Conservation (phyloP, 2,888 invertebrate genomes). For the Campopleginae sp. region DNA sequence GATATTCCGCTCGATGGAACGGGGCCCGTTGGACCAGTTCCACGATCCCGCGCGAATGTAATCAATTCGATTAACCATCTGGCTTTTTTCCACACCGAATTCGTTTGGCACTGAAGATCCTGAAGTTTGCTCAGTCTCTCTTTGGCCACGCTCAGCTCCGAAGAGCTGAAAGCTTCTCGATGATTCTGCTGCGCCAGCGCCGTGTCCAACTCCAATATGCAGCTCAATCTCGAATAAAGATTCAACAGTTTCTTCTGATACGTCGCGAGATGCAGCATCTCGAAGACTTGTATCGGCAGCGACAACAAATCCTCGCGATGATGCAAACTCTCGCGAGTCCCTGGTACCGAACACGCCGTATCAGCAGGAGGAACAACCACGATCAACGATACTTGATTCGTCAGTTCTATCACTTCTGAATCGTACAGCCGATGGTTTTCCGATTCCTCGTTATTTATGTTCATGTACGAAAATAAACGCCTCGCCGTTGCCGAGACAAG, state of each 20-base stretch:
- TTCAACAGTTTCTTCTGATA: constrained; percentile 96
- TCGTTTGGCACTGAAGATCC: constrained; percentile 93
- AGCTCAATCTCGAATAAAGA: constrained; percentile 96
- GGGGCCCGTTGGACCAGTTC: constrained; percentile 64
- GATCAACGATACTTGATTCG: constrained; percentile 95
- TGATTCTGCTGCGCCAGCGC: constrained; percentile 96
- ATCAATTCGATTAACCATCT: constrained; percentile 99
- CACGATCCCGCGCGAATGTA: constrained; percentile 95
- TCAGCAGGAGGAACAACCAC: constrained; percentile 97
- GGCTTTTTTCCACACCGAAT: constrained; percentile 96
- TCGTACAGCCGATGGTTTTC: constrained; percentile 94
- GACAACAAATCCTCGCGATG: constrained; percentile 94
- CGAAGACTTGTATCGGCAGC: constrained; percentile 96
- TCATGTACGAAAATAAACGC: constrained; percentile 92
- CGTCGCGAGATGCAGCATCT: constrained; percentile 97
- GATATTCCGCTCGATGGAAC: constrained; percentile 78
- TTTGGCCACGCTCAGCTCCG: constrained; percentile 94
- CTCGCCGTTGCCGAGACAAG: constrained; percentile 90
- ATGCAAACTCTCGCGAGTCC: constrained; percentile 93
- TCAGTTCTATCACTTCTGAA: constrained; percentile 96
- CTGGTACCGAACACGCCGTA: constrained; percentile 95
- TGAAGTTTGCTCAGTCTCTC: constrained; percentile 93
- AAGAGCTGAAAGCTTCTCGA: constrained; percentile 96
- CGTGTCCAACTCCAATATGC: constrained; percentile 96
- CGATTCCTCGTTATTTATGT: constrained; percentile 89